Conservation (phyloP, 2,797 vertebrate genomes). For the Denticeps clupeoides region DNA sequence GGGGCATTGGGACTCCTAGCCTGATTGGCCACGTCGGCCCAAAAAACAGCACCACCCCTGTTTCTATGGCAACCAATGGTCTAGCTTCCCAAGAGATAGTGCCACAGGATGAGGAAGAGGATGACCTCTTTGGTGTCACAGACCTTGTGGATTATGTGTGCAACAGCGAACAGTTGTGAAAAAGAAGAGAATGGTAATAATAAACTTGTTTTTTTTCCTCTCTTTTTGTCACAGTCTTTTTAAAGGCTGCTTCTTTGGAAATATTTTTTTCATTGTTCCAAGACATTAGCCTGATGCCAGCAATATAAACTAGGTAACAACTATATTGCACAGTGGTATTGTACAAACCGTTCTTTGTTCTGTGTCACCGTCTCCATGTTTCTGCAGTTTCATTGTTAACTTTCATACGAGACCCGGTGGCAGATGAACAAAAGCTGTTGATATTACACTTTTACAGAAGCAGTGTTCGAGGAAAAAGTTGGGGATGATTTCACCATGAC, state of each 20-base stretch:
- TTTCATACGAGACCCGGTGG: neutral
- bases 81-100: conserved; percentile 65
- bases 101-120: conserved; percentile 86
- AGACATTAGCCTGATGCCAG: conserved; percentile 1
- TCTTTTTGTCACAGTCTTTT: too few species aligned
- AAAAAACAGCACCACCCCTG: conserved; percentile 57
- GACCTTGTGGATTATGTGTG: conserved; percentile 99
- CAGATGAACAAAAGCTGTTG: conserved; percentile 12
- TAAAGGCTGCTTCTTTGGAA: too few species aligned
- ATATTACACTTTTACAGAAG: conserved; percentile 9
- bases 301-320: neutral
- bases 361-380: neutral
- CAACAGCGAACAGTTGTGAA: conserved; percentile 97
- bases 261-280: conserved; percentile 37
- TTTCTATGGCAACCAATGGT: conserved; percentile 70
- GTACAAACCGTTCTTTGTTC: neutral
- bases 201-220: too few species aligned
- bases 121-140: conserved; percentile 94
- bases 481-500: neutral
- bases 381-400: neutral
- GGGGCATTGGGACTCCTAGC: conserved; percentile 16
- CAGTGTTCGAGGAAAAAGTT: neutral
- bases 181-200: too few species aligned
- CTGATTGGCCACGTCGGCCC: conserved; percentile 29
- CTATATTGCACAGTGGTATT: neutral